These are phyloP conservation scores for Drosophila varians DNA, from an alignment of 1,140 invertebrate genomes.

Conservation along the genomic window DNA sequence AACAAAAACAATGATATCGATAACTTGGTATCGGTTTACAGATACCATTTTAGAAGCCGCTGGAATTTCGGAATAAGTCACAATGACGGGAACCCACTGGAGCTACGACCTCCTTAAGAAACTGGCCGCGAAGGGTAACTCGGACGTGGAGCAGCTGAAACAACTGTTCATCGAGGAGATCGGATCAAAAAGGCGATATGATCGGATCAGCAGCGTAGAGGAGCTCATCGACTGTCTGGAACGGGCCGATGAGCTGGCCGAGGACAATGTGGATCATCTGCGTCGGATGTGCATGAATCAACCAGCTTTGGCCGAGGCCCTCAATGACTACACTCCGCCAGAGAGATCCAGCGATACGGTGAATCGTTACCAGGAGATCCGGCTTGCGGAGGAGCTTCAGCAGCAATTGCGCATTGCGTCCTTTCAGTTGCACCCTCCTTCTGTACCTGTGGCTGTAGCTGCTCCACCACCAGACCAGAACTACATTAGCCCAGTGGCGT, in stretches of 20 bases:
- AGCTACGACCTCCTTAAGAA: conserved; percentile 64
- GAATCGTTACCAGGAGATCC: conserved; percentile 55
- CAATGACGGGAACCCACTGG: conserved; percentile 24
- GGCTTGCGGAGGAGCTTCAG: conserved; percentile 58
- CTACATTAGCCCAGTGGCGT: conserved; percentile 27
- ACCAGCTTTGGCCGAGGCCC: conserved; percentile 15
- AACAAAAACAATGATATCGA: too few species aligned
- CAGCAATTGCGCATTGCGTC: conserved; percentile 40
- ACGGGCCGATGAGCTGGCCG: conserved; percentile 45
- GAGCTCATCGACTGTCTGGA: conserved; percentile 71
- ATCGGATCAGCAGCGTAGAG: conserved; percentile 39
- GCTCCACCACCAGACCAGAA: conserved; percentile 23
- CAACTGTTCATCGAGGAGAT: conserved; percentile 47
- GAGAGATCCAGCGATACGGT: neutral
- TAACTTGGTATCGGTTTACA: neutral
- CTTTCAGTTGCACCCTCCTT: neutral
- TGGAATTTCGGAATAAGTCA: neutral
- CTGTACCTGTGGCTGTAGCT: neutral
- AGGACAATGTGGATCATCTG: conserved; percentile 57
- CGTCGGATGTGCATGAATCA: conserved; percentile 11
- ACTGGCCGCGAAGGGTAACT: conserved; percentile 26
- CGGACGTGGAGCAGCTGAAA: conserved; percentile 56
- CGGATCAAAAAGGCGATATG: conserved; percentile 30
- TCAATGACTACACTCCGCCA: conserved; percentile 35
- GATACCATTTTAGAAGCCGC: neutral